Evolutionary conservation across 2,113 vertebrate species (phyloP).

Genomic region (Corydoras maculifer): DNA sequence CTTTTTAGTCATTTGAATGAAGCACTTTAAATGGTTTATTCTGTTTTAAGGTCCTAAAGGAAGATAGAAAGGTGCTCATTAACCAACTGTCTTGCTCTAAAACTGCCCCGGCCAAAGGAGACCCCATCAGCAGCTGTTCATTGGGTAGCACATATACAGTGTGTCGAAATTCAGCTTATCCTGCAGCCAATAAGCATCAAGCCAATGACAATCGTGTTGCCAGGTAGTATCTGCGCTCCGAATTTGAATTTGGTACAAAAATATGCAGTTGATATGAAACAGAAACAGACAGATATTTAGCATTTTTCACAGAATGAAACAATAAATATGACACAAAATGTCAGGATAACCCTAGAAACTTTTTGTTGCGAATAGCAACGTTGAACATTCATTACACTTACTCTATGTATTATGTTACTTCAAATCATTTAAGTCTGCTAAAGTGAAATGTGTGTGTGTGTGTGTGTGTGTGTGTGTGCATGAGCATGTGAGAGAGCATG

Average conservation of each 20-base stretch:
- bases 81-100: conserved; percentile 26
- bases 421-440: too few relatives aligned
- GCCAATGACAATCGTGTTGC: conserved; percentile 40
- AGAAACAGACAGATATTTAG: conserved; percentile 5
- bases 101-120: conserved; percentile 38
- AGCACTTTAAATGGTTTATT: too few relatives aligned
- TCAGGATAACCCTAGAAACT: neutral
- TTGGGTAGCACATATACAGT: conserved; percentile 29
- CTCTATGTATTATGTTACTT: too few relatives aligned
- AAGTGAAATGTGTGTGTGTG: too few relatives aligned
- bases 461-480: too few relatives aligned
- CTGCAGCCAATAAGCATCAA: conserved; percentile 39
- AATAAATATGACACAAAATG: neutral
- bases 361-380: too few relatives aligned
- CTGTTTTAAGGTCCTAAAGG: conserved; percentile 8
- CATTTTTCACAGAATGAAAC: neutral
- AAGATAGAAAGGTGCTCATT: conserved; percentile 15
- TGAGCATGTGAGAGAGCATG: too few relatives aligned
- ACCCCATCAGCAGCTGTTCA: conserved; percentile 30
- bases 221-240: conserved; percentile 42
- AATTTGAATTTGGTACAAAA: conserved; percentile 36
- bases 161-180: conserved; percentile 35
- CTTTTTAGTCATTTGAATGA: too few relatives aligned
- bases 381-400: too few relatives aligned
- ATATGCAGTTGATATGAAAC: neutral